Evolutionary conservation across 2,888 invertebrate species (phyloP).

Genomic region (Oxytorus armatus): DNA sequence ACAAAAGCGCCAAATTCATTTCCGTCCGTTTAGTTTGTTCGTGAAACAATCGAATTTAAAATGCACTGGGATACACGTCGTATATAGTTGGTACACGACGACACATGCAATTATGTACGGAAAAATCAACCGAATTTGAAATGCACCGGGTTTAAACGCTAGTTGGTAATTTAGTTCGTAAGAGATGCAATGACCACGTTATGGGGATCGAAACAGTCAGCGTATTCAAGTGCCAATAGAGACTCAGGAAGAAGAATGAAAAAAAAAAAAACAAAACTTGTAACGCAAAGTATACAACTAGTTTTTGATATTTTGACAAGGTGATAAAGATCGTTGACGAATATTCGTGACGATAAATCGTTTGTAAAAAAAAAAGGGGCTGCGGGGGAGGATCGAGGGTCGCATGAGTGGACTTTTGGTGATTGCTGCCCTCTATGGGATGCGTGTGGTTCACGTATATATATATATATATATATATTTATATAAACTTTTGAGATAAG

Average conservation of each 20-base stretch:
- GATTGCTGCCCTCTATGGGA: slow-evolving; percentile 69
- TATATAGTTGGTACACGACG: no score
- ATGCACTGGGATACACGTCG: no score
- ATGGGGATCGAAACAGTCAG: slow-evolving; percentile 31
- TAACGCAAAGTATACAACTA: background rate
- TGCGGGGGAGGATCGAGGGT: slow-evolving; percentile 2
- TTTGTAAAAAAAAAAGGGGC: background rate
- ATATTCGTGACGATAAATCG: background rate
- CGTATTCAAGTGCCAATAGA: slow-evolving; percentile 33
- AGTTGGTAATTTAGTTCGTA: slow-evolving; percentile 29
- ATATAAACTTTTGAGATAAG: slow-evolving; percentile 35
- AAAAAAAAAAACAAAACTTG: slow-evolving; percentile 4
- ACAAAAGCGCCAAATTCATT: no score
- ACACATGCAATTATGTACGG: no score
- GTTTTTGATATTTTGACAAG: no score
- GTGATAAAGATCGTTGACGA: slow-evolving; percentile 11
- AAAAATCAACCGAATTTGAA: slow-evolving; percentile 5
- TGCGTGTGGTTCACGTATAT: slow-evolving; percentile 65
- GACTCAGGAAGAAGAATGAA: no score
- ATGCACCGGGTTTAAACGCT: slow-evolving; percentile 57
- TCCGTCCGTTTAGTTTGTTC: no score
- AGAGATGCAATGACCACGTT: slow-evolving; percentile 52
- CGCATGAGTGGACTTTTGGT: slow-evolving; percentile 63
- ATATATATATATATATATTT: slow-evolving; percentile 30
- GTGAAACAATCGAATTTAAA: no score